Base-by-base conservation (phyloP, 2,888 invertebrate species). In the Drosophila vallismaia region DNA sequence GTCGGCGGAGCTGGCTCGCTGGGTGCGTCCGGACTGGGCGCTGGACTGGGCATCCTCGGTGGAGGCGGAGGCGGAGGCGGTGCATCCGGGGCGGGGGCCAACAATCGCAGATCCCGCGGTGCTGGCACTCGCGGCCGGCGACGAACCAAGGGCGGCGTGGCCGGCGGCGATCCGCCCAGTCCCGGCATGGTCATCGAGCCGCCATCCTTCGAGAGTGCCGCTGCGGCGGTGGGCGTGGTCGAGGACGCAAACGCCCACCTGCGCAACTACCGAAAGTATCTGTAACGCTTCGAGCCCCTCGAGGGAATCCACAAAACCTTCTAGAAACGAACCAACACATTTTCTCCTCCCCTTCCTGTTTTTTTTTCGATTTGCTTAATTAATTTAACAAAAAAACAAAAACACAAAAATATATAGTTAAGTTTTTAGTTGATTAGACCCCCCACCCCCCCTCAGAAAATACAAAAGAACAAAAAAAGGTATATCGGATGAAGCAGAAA, bases 201-300 rank as follows among this genome's bases (percentile, higher is more conserved):
- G 68, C 92, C 92, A 60, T 92, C 92, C 12, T 92, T 92, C 71
- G 92, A 92, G 75, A 90, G 90, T 57, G 92, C 91, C 12, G 92
- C 92, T 5, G 91, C 91, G 3, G 90, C 91, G 12, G 92, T 91
- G 38, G 91, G 89, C 42, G 72, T 77, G 26, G 77, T 75, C 8
- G 88, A 88, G 59, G 91, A 91, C n/a, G 88, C 89, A 28, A 90
- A 90, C 72, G 88, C 77, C 44, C 90, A 90, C 76, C 78, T 90
- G 74, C 89, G 90, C 45, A 91, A 90, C 76, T 92, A 92, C 87
- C 90, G 92, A 74, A 92, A 92, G 86, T 92, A 91, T 89, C 91
- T 92, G 89, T 92, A 91, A 92, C 84, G 78, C 40, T 53, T 40
- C 33, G 26, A 31, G 29, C 19, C 29, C 19, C 42, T 48, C 42